A percentile compares a stretch with the other conserved stretches of the same genome.
Evolutionary conservation across 1,140 invertebrate genomes (phyloP).

Genomic region (Rhyzopertha dominica): DNA sequence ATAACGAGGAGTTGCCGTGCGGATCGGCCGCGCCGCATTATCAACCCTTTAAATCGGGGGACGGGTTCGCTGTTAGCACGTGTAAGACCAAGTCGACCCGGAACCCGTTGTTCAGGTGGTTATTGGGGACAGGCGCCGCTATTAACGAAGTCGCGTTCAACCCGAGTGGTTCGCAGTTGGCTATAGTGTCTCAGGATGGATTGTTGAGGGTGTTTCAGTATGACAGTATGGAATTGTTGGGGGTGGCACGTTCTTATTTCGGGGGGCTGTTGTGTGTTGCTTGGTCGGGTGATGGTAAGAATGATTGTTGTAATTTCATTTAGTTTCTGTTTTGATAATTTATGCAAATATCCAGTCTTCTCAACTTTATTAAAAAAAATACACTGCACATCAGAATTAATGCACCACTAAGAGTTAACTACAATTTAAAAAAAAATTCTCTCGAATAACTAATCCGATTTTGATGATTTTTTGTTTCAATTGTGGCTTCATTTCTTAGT

Average conservation of each 20-base stretch:
- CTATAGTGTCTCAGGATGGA: constrained; percentile 93
- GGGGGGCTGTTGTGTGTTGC: constrained; percentile 93
- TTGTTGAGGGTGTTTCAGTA: constrained; percentile 96
- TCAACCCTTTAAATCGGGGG: constrained; percentile 92
- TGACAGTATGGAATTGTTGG: constrained; percentile 92
- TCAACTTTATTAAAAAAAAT: too few species aligned
- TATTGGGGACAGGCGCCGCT: constrained; percentile 55
- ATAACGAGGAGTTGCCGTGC: constrained; percentile 92
- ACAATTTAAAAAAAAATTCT: too few species aligned
- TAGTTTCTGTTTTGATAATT: too few species aligned
- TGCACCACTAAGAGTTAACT: too few species aligned
- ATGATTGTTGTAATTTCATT: too few species aligned
- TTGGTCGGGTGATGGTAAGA: constrained; percentile 98
- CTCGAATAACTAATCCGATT: too few species aligned
- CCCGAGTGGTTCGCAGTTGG: constrained; percentile 87
- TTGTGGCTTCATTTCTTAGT: too few species aligned
- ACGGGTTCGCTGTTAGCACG: constrained; percentile 89
- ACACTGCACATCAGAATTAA: too few species aligned
- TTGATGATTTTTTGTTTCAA: too few species aligned
- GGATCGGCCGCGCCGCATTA: constrained; percentile 80
- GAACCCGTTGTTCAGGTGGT: constrained; percentile 79
- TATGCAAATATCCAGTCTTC: too few species aligned
- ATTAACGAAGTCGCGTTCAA: constrained; percentile 98
- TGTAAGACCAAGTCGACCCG: constrained; percentile 95
- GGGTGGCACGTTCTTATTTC: constrained; percentile 91